Base-by-base conservation (phyloP, 1,140 invertebrate species). In the Pomacea maculata region DNA sequence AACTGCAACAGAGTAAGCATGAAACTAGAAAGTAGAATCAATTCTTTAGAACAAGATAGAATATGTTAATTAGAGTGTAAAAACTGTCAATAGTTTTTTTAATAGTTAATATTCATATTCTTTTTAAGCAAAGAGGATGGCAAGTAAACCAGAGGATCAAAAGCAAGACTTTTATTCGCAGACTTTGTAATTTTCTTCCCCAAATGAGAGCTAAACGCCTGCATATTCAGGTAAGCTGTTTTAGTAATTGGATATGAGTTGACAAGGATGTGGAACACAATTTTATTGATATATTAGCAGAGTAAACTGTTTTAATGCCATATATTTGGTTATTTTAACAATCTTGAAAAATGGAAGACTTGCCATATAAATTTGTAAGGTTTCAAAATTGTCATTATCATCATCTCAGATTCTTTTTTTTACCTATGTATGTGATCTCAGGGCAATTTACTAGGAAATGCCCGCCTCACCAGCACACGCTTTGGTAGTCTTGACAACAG, bases 401-500 rank as follows among this genome's bases (percentile, higher is more conserved):
- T 4, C 34, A 45, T 45, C 34, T 45, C 34, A 45, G 34, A 45
- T 45, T 45, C 6, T 2, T 45, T 45, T 45, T 45, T 1, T 45
- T 45, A 2, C 6, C 6, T 19, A 7, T 29, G 34, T 45, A 21
- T 73, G 73, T 75, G 19, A 34, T 34, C n/a, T 25, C 77, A 78
- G 77, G 68, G 52, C 11, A 78, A 78, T 65, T 25, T 78, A 21
- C 67, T 78, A n/a, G 77, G 77, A 34, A 78, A 67, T 57, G 67
- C 64, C 0, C 77, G 77, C 2, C 77, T 78, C 21, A 78, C 77
- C 67, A 78, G 77, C 77, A 78, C 77, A 15, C 61, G 77, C 1
- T 78, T 78, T 70, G 77, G 29, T 67, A 78, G 65, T 65, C 67
- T 78, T 52, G 77, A 78, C 65, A 78, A 54, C 77, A 78, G 77